Evolutionary conservation across 2,797 vertebrate genomes (phyloP), one percentile per base, ranked within the genome.

Genomic region (Distichodus sexfasciatus): DNA sequence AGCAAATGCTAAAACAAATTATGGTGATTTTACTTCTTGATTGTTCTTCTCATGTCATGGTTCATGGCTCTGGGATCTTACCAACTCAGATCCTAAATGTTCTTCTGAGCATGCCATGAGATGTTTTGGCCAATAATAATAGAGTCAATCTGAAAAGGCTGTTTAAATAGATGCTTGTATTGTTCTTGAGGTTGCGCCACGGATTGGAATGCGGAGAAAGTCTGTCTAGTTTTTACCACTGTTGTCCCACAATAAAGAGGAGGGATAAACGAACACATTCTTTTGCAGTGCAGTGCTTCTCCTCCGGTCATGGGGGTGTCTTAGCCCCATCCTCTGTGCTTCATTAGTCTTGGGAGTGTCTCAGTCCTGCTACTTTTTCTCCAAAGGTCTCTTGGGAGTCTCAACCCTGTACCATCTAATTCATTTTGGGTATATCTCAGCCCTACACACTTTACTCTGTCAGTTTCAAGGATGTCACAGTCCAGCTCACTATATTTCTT

Each of bases 141-240:
- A 76, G 53, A 79, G 76, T 57, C 58, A 72, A 70, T 74, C 69
- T 74, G 70, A 76, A 76, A 75, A 63, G 61, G 50, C 29, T 6
- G 35, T 79, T 78, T 47, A 53, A 80, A 78, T 69, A 23, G 60
- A 81, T 63, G 63, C n/a, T 36, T 58, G 21, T 46, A 72, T 73
- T 78, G 69, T 79, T 69, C 61, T 41, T 64, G 55, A 69, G 63
- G 24, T 51, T 57, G 66, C 21, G 28, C 33, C 51, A 54, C 11
- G 21, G 21, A 41, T n/a, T 50, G 21, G 62, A 40, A 69, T 43
- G 44, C 33, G 60, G 17, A 55, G 3, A 50, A 55, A 44, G 21
- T 15, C 40, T 58, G 10, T 3, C 46, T 61, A 59, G 12, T 55
- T 65, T n/a, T 64, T 48, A 54, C n/a, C 14, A 63, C 53, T 51